Base-by-base conservation (phyloP, 2,113 vertebrate genomes). In the Tragulus kanchil region DNA sequence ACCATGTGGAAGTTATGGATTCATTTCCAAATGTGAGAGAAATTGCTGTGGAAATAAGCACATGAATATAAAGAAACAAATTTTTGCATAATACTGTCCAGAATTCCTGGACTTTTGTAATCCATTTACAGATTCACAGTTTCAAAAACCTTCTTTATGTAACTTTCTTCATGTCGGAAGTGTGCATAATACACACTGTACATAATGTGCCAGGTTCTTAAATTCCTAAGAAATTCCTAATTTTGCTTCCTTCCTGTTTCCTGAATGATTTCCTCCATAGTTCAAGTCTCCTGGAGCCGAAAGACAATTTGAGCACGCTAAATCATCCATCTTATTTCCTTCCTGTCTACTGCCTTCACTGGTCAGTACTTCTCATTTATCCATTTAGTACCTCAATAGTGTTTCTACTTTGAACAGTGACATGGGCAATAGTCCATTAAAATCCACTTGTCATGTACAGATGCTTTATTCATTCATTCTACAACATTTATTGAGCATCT, bases 211-310 rank as follows among this genome's bases (percentile, higher is more conserved):
- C 28, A 28, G 26, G n/a, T 58, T 84, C 56, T 88, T 62, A 87
- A 90, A 48, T 78, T 93, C 67, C 86, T 83, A 90, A 89, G 50
- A 26, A 94, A 90, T 92, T 92, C 61, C 81, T 50, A 9, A 62
- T 82, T 85, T 78, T 67, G 52, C 28, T 86, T 90, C 85, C 73
- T 94, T 94, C 78, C 83, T 89, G 17, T 92, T 83, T 88, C 54
- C 48, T 79, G 79, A 90, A 90, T 45, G 59, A 83, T 77, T 14
- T 48, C 19, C 36, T 93, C 54, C 19, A 58, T 25, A 73, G 48
- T 67, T 84, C 58, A 71, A 71, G 83, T 58, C 25, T 28, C 26
- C 7, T 7, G 11, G 45, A 28, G 28, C 69, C 87, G 54, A 21
- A 64, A 42, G 64, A 45, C 61, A 94, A 11, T 23, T 19, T 71